Base-by-base conservation (phyloP, 1,140 invertebrate species). In the Ephestia elutella region DNA sequence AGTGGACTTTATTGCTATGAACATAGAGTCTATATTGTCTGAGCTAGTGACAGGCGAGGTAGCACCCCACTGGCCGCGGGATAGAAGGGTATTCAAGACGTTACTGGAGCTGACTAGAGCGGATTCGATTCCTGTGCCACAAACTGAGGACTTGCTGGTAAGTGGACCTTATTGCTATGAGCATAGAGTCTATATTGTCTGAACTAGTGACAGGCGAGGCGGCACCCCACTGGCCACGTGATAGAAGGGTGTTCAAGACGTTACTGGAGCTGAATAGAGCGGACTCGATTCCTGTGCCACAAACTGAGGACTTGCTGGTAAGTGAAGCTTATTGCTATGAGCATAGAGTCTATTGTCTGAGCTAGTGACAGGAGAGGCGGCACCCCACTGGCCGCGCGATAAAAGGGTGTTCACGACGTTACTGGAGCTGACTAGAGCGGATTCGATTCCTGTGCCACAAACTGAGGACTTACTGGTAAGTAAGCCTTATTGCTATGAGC, bases 251-350 rank as follows among this genome's bases (percentile, higher is more conserved):
- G 18, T 58, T 86, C 30, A 63, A 80, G 4, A 78, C 87, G n/a
- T 65, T 89, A 19, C 53, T 87, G 10, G 87, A 89, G 57, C 74
- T 89, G 28, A 83, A 78, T 56, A 66, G 80, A 7, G 59, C 72
- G 0, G 75, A 80, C 18, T 56, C 19, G 73, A 80, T 25, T 56
- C 19, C 0, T n/a, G 18, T 10, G 18, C 18, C 17, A 17, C 49
- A 19, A 18, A 20, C 7, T 18, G 48, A 18, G n/a, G n/a, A n/a
- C n/a, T n/a, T n/a, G 48, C 9, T 49, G 48, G n/a, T 18, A 15
- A 49, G n/a, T 30, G n/a, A n/a, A n/a, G n/a, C 21, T 25, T 25
- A 25, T 25, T 25, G 21, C 21, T 25, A 25, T 25, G 7, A 25
- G 21, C 2, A 25, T 25, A 25, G 21, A 25, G 21, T 25, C 7